Evolutionary conservation across 1,140 invertebrate genomes (phyloP), one percentile per base, ranked within the genome.

Genomic region (Mactra quadrangularis): DNA sequence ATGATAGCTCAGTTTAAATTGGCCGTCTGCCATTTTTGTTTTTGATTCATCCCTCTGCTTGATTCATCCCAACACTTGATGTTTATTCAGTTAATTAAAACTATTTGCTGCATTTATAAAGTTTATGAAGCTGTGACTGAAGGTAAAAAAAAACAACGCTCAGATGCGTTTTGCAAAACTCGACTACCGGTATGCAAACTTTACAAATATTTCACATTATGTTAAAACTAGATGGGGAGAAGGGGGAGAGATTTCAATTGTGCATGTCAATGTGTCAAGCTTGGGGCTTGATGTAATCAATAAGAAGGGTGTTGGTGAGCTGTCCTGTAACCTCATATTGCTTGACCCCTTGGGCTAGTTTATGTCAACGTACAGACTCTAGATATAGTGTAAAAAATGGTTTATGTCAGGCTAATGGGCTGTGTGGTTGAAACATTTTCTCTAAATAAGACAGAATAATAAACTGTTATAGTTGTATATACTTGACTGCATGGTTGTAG

Each of bases 331-430:
- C 70, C 53, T 72, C 29, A 33, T 41, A 3, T 29, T 57, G 70
- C 64, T 57, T 53, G 38, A 31, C 55, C 76, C 76, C 76, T 66
- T 9, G n/a, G 76, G 76, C 76, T 31, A 38, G 4, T 33, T 19
- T 15, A 15, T 78, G 76, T 78, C 76, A 68, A 2, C 47, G 17
- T n/a, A 19, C 64, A 68, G 76, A 78, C 60, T 55, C 19, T 4
- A 57, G 66, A 27, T 31, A 60, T 45, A 60, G 22, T 15, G 41
- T 78, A 68, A 78, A 78, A 68, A 68, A 78, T 78, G 47, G 76
- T 33, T 66, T 29, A 59, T 78, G 76, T 78, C 76, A 68, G 52
- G 6, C 50, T 60, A 76, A 76, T 60, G 55, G 29, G 22, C 17
- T 55, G 29, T 50, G 41, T 72, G 53, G n/a, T n/a, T n/a, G 4